A percentile compares a stretch with the other conserved stretches of the same genome.
Evolutionary conservation across 1,140 invertebrate genomes (phyloP).

Genomic region (Chrysopa pallens): DNA sequence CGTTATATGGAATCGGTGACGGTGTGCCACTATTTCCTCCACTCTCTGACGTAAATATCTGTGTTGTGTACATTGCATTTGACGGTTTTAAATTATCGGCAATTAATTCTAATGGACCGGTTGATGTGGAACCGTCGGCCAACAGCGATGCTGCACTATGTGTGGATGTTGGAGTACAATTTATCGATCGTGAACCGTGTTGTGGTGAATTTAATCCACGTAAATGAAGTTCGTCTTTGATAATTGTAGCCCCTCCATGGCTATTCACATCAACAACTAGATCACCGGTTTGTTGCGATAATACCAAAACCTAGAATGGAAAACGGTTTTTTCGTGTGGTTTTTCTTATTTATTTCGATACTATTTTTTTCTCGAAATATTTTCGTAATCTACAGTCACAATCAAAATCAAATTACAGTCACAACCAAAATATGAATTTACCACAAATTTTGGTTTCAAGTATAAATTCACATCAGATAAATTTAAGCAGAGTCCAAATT

Average conservation of each 20-base stretch:
- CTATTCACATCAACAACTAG: conserved; percentile 28
- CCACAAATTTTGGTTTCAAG: no score
- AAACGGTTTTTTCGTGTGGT: not conserved
- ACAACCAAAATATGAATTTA: no score
- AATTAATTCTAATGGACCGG: conserved; percentile 27
- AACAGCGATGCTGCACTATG: conserved; percentile 26
- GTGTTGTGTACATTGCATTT: conserved; percentile 23
- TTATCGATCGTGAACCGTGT: conserved; percentile 26
- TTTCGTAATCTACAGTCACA: no score
- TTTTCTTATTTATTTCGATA: no score
- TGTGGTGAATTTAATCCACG: conserved; percentile 24
- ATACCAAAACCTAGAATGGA: conserved; percentile 20
- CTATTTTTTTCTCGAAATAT: no score
- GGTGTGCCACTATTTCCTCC: conserved; percentile 23
- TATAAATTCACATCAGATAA: no score
- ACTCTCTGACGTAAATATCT: conserved; percentile 25
- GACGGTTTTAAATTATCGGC: conserved; percentile 27
- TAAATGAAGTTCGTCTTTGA: conserved; percentile 24
- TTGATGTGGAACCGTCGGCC: conserved; percentile 18
- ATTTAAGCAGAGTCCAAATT: no score
- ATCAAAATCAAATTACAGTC: no score
- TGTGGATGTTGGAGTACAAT: conserved; percentile 27
- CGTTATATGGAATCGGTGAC: conserved; percentile 34
- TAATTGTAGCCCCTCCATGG: conserved; percentile 11
- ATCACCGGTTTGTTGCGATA: conserved; percentile 20